Percentiles rank a stretch among this genome's conserved stretches.
These are phyloP conservation scores for Leucopternis melanops DNA, from an alignment of 2,113 vertebrate genomes.

Conservation along the genomic window DNA sequence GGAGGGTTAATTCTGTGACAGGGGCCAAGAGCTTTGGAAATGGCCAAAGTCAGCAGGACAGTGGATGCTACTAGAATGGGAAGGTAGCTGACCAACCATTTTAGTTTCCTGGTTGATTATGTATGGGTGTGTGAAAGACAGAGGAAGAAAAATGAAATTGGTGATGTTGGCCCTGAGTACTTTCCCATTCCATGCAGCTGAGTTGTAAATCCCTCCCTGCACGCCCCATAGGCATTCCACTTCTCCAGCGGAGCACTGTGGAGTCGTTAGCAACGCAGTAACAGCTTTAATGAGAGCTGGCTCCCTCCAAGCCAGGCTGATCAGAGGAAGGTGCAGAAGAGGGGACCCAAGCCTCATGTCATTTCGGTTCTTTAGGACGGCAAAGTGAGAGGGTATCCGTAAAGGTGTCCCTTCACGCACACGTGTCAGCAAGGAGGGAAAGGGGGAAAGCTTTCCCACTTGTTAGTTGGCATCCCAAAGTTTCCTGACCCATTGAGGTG, in stretches of 20 bases:
- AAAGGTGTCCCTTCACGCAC: background rate
- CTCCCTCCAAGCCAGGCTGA: background rate
- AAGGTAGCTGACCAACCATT: background rate
- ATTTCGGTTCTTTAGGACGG: background rate
- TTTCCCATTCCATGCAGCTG: background rate
- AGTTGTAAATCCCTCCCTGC: background rate
- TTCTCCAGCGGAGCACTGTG: background rate
- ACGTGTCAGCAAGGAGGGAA: background rate
- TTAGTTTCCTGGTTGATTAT: background rate
- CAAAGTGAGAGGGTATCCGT: background rate
- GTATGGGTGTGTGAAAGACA: background rate
- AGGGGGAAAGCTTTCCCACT: background rate
- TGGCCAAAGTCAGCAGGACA: background rate
- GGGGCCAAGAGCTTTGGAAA: background rate
- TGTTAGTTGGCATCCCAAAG: background rate
- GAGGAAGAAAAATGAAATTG: background rate
- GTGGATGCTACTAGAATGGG: background rate
- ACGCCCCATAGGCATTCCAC: background rate
- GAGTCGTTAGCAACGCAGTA: background rate
- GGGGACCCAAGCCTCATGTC: rapidly evolving
- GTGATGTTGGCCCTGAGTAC: background rate
- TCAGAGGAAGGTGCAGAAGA: background rate
- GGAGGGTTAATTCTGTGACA: background rate
- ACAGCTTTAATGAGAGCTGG: background rate
- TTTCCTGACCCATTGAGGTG: background rate